Conservation (phyloP, 2,113 vertebrate genomes). For the Rhynchopsitta pachyrhyncha region DNA sequence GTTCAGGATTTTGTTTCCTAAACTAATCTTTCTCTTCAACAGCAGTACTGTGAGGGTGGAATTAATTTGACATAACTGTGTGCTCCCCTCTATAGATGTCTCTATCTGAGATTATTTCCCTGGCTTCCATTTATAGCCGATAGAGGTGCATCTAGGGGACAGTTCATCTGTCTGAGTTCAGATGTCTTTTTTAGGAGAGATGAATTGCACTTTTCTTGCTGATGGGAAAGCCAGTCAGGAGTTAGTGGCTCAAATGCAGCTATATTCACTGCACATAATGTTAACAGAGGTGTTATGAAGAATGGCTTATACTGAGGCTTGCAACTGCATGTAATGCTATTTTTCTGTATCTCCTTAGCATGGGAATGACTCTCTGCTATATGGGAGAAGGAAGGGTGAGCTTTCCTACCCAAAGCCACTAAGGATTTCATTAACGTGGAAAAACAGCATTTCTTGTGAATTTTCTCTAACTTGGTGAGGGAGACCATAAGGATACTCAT, state of each 20-base stretch:
- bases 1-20: neutral
- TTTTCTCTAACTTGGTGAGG: neutral
- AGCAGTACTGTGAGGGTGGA: neutral
- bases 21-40: neutral
- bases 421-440: neutral
- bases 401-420: neutral
- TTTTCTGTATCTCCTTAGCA: neutral
- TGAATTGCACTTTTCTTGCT: neutral
- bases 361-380: neutral
- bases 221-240: neutral
- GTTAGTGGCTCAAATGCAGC: neutral
- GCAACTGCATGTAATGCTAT: fast-evolving
- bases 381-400: neutral
- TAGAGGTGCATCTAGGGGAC: neutral
- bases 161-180: neutral
- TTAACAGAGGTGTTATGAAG: neutral
- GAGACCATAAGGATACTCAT: neutral
- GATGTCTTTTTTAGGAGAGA: neutral
- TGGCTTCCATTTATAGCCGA: neutral
- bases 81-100: neutral
- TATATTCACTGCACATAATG: neutral
- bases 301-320: neutral
- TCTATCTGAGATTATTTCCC: neutral
- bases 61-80: neutral
- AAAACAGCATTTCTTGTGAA: neutral